These are phyloP conservation scores for Drosophila atroscutellata DNA, from an alignment of 2,888 invertebrate species.

Conservation along the genomic window DNA sequence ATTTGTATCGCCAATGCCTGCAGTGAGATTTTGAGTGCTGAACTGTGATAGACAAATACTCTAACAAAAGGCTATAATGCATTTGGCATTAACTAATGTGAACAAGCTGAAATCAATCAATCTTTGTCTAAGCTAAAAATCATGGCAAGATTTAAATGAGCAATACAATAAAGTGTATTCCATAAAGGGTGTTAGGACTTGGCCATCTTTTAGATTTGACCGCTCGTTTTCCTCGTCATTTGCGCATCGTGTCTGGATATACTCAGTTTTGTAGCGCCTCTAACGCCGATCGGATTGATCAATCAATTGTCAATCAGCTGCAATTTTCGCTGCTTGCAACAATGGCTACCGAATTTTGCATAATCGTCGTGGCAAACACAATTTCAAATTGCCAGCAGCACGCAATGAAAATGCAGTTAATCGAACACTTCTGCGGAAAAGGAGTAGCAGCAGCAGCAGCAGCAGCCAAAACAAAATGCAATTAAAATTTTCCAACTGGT, in stretches of 20 bases:
- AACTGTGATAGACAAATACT: conserved; percentile 20
- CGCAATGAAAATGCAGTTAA: conserved; percentile 46
- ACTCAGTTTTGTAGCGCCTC: conserved; percentile 26
- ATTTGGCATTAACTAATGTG: neutral
- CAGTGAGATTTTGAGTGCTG: conserved; percentile 34
- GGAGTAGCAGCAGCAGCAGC: neutral
- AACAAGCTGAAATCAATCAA: neutral
- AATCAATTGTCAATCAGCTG: conserved; percentile 59
- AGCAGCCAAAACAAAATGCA: conserved; percentile 45
- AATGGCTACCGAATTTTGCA: conserved; percentile 42
- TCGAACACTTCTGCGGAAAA: conserved; percentile 38
- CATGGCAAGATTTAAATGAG: neutral
- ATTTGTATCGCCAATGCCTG: conserved; percentile 51
- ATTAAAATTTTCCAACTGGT: conserved; percentile 61
- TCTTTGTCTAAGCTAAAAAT: neutral
- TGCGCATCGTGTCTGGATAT: conserved; percentile 7
- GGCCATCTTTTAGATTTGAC: neutral
- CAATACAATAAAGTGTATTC: neutral
- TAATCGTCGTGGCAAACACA: conserved; percentile 28
- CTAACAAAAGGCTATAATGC: neutral
- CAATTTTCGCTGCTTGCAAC: conserved; percentile 37
- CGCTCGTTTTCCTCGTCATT: neutral
- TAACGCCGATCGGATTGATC: conserved; percentile 52
- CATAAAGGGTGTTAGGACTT: conserved; percentile 13
- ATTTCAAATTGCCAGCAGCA: conserved; percentile 42